A percentile compares a stretch with the other conserved stretches of the same genome.
These are phyloP conservation scores for Petromus typicus DNA, from an alignment of 2,113 vertebrate species.

Conservation along the genomic window DNA sequence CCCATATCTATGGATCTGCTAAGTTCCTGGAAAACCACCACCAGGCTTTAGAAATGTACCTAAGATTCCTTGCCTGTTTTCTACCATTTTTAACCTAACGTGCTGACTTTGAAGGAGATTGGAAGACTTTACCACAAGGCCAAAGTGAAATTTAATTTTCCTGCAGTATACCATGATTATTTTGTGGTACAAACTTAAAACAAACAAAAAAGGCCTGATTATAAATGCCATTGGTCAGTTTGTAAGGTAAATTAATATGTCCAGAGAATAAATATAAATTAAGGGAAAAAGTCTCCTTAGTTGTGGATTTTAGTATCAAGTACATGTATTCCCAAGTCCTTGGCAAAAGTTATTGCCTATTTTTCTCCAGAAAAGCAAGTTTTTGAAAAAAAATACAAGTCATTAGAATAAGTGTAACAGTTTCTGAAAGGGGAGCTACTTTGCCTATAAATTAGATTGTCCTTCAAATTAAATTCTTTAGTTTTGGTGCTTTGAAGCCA, in stretches of 20 bases:
- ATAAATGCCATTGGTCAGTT: constrained; percentile 2
- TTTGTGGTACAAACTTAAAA: constrained; percentile 44
- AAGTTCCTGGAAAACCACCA: constrained; percentile 28
- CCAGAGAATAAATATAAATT: not conserved
- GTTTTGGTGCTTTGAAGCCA: constrained; percentile 14
- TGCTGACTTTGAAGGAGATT: constrained; percentile 3
- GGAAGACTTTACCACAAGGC: not conserved
- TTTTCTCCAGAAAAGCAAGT: constrained; percentile 15
- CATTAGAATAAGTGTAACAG: not conserved
- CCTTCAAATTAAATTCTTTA: not conserved
- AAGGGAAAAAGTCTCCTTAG: not conserved
- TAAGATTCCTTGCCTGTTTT: not conserved
- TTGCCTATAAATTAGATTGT: not conserved
- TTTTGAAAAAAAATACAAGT: constrained; percentile 12
- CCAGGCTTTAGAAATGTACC: constrained; percentile 1
- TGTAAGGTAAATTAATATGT: not conserved
- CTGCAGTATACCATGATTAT: not conserved
- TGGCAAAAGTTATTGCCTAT: not conserved
- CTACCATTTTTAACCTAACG: not conserved
- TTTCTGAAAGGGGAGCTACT: not conserved
- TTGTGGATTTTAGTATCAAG: not conserved
- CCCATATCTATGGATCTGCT: not conserved
- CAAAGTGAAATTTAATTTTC: constrained; percentile 49
- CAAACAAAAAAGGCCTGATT: not conserved
- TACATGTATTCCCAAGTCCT: not conserved